A percentile compares a stretch with the other conserved stretches of the same genome.
Evolutionary conservation across 2,113 vertebrate genomes (phyloP).

Genomic region (Rutilus rutilus): DNA sequence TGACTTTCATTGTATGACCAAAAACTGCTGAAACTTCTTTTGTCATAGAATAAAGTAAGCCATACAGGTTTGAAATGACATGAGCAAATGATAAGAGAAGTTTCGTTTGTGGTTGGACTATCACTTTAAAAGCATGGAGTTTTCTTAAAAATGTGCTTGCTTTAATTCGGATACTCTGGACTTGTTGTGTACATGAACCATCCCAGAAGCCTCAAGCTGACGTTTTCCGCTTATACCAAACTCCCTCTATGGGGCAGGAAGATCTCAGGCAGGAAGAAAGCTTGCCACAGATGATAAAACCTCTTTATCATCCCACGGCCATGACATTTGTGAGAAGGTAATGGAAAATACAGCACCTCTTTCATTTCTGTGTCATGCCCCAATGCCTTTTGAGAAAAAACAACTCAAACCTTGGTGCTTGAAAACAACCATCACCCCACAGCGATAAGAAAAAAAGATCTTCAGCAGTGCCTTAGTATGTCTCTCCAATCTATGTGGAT

Average conservation of each 20-base stretch:
- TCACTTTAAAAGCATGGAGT: neutral
- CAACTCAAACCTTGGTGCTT: constrained; percentile 37
- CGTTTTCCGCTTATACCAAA: neutral
- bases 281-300: constrained; percentile 43
- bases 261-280: constrained; percentile 36
- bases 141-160: neutral
- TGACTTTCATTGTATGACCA: neutral
- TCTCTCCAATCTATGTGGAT: constrained; percentile 47
- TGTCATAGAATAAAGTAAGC: neutral
- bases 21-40: neutral
- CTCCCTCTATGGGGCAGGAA: constrained; percentile 31
- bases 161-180: neutral
- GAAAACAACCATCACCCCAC: constrained; percentile 27
- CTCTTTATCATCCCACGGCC: constrained; percentile 47
- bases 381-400: constrained; percentile 36
- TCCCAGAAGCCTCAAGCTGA: neutral
- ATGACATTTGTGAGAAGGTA: constrained; percentile 50
- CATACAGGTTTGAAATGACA: neutral
- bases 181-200: neutral
- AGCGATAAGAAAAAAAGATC: constrained; percentile 48
- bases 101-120: neutral
- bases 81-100: neutral
- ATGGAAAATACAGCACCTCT: constrained; percentile 51
- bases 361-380: constrained; percentile 9
- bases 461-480: constrained; percentile 33